Base-by-base conservation (phyloP, 1,140 invertebrate species). In the Drosophila suzukii region DNA sequence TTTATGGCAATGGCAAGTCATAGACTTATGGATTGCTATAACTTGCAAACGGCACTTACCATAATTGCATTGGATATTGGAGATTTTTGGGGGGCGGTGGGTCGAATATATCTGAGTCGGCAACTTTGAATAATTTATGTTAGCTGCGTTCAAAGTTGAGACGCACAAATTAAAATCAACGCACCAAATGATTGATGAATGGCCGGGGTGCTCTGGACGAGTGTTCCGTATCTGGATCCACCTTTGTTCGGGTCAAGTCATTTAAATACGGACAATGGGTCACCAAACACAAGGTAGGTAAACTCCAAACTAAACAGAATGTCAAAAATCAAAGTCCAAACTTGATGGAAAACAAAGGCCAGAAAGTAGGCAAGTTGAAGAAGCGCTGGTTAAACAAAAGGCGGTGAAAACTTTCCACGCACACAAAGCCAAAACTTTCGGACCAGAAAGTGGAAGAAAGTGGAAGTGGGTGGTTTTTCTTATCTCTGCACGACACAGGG, bases 121-220 rank as follows among this genome's bases (percentile, higher is more conserved):
- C 79, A 88, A 89, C 84, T 88, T 83, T 88, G 76, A 86, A 88
- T 88, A 88, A 88, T 89, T 88, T 89, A 88, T 88, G 84, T 70
- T 71, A 67, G 79, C 53, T 39, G 24, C 53, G 79, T 88, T 82
- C 76, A 71, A 83, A 88, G 83, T 83, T 88, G 72, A 85, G 80
- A 70, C 67, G 83, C 79, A 86, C 83, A 88, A 89, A 88, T 88
- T 88, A 88, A 88, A 88, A 88, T 88, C 84, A 85, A 85, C 83
- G 83, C 84, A 88, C 84, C 81, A 79, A 83, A 77, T 88, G 83
- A 88, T 88, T 88, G 83, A 88, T 88, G 83, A 88, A 88, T 83
- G 83, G 77, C 59, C 51, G 36, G 34, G 36, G 30, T 47, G 46
- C 10, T 10, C 12, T 4, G 38, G 17, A 20, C 30, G 57, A 41